Percentiles rank a stretch among this genome's conserved stretches.
Conservation (phyloP, 2,888 invertebrate species). For the Aethes cnicana region DNA sequence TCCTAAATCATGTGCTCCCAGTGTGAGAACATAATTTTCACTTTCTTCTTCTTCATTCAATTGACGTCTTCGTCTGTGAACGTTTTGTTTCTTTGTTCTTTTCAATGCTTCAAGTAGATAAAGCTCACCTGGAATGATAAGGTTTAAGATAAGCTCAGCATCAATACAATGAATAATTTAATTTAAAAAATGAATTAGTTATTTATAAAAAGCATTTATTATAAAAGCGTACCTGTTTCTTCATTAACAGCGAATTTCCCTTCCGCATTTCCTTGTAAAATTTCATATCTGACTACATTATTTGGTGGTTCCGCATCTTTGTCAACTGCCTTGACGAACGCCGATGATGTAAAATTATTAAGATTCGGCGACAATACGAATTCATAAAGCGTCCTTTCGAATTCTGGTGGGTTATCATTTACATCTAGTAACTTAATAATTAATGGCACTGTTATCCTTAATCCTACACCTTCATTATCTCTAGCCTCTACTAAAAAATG, state of each 20-base stretch:
- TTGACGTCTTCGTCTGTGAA: conserved; percentile 75
- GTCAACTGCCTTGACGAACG: conserved; percentile 92
- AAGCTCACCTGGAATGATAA: conserved; percentile 81
- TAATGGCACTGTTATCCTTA: conserved; percentile 87
- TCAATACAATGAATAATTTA: too few species aligned
- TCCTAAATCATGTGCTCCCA: conserved; percentile 92
- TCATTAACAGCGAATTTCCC: conserved; percentile 89
- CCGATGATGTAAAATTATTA: conserved; percentile 88
- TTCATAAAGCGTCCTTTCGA: conserved; percentile 90
- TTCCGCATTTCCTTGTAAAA: conserved; percentile 88
- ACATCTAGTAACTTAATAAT: conserved; percentile 89
- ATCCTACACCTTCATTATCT: conserved; percentile 92
- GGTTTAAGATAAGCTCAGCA: conserved; percentile 4
- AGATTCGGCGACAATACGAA: conserved; percentile 89
- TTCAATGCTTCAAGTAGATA: conserved; percentile 82
- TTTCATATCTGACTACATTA: conserved; percentile 92
- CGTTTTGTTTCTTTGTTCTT: conserved; percentile 66
- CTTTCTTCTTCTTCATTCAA: conserved; percentile 67
- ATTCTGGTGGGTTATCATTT: conserved; percentile 94
- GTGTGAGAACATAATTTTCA: conserved; percentile 85
- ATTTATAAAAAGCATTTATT: background rate
- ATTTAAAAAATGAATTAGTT: too few species aligned
- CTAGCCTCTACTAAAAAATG: conserved; percentile 92
- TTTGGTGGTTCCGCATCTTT: conserved; percentile 92
- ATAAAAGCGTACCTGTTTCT: conserved; percentile 82